Conservation (phyloP, 2,888 invertebrate species). For the Unio pictorum region DNA sequence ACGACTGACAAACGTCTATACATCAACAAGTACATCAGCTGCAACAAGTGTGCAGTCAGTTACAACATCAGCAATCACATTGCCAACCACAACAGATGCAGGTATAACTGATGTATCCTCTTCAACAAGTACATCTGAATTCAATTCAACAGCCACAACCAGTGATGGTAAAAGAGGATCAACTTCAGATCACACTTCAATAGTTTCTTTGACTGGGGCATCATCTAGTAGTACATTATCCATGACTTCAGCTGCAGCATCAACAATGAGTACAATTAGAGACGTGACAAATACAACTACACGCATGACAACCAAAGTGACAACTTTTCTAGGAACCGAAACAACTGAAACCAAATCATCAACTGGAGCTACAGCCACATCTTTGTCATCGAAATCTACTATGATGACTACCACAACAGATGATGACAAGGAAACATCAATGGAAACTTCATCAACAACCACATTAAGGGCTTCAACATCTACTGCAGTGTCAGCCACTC, state of each 20-base stretch:
- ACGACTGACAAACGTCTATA: not conserved
- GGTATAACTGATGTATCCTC: not conserved
- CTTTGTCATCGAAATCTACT: not conserved
- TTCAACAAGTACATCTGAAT: not conserved
- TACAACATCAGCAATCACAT: conserved; percentile 3
- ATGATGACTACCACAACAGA: not conserved
- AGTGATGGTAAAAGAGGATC: no score
- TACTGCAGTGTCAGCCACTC: conserved; percentile 2
- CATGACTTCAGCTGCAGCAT: not conserved
- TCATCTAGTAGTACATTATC: not conserved
- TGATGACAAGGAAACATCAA: not conserved
- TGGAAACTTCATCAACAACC: conserved; percentile 2
- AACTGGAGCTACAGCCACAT: conserved; percentile 4
- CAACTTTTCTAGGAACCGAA: conserved; percentile 3
- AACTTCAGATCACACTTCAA: no score
- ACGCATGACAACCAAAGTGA: conserved; percentile 2
- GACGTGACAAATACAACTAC: conserved; percentile 1
- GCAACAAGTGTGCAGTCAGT: not conserved
- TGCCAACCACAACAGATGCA: conserved; percentile 1
- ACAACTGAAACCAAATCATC: not conserved
- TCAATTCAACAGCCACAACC: not conserved
- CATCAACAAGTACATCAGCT: not conserved
- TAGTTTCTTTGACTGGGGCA: not conserved
- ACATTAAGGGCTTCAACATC: not conserved
- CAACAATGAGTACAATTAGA: not conserved